Conservation (phyloP, 2,797 vertebrate species). For the Emydoidea blandingii region DNA sequence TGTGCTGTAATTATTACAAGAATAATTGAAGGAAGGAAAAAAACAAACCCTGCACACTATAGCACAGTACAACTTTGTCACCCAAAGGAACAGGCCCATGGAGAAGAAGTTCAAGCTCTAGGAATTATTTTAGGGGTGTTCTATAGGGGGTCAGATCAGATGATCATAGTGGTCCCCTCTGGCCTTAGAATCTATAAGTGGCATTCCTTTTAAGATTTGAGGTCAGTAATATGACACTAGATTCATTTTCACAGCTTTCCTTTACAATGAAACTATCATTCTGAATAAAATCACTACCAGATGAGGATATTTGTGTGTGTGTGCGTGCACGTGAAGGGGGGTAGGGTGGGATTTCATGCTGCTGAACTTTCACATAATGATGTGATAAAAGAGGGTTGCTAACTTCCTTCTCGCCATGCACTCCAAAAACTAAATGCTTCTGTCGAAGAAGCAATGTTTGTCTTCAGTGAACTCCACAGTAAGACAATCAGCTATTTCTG, state of each 20-base stretch:
- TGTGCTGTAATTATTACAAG: constrained; percentile 27
- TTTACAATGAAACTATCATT: not conserved
- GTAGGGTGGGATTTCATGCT: not conserved
- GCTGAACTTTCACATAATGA: not conserved
- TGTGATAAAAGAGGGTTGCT: not conserved
- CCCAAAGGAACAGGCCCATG: accelerated
- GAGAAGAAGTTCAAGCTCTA: not conserved
- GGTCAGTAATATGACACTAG: not conserved
- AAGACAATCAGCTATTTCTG: not conserved
- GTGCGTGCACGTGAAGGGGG: too few species aligned
- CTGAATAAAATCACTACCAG: not conserved
- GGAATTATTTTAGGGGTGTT: not conserved
- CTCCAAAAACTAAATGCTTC: not conserved
- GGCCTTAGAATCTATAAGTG: not conserved
- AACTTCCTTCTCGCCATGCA: not conserved
- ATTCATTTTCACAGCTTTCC: too few species aligned
- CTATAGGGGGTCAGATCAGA: not conserved
- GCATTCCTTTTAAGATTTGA: not conserved
- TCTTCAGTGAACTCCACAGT: not conserved
- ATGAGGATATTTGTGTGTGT: accelerated
- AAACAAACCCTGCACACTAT: not conserved
- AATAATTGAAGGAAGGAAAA: not conserved
- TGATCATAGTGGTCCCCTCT: not conserved
- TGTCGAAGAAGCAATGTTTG: not conserved
- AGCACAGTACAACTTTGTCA: not conserved